Percentiles rank a stretch among this genome's conserved stretches.
These are phyloP conservation scores for Helleia helle DNA, from an alignment of 2,888 invertebrate species.

Conservation along the genomic window DNA sequence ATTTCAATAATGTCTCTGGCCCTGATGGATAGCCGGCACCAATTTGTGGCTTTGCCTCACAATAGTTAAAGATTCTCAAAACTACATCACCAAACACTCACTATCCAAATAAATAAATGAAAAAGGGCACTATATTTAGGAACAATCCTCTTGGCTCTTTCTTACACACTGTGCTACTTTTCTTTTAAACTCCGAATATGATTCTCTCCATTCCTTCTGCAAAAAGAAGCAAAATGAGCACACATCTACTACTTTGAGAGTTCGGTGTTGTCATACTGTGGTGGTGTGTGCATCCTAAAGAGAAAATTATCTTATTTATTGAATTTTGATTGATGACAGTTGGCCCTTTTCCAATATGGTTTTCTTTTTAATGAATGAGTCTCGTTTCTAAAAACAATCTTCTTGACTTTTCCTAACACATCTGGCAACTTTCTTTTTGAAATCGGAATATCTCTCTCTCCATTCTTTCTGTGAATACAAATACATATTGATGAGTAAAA, in stretches of 20 bases:
- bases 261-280: conserved; percentile 28
- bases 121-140: conserved; percentile 80
- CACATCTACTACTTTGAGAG: conserved; percentile 65
- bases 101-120: conserved; percentile 62
- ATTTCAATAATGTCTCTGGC: conserved; percentile 72
- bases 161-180: conserved; percentile 98
- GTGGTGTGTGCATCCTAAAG: conserved; percentile 38
- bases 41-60: conserved; percentile 39
- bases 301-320: conserved; percentile 22
- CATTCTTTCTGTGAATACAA: conserved; percentile 92
- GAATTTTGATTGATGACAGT: conserved; percentile 37
- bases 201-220: conserved; percentile 99
- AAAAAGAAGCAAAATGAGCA: conserved; percentile 72
- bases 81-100: conserved; percentile 63
- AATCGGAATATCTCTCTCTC: conserved; percentile 97
- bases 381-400: conserved; percentile 88
- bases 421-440: conserved; percentile 97
- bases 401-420: conserved; percentile 99
- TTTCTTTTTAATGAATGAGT: conserved; percentile 44
- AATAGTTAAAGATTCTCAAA: conserved; percentile 34
- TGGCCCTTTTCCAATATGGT: conserved; percentile 56
- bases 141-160: conserved; percentile 98
- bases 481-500: conserved; percentile 33
- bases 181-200: conserved; percentile 96
- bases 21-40: conserved; percentile 46